Evolutionary conservation across 1,140 invertebrate genomes (phyloP), one percentile per base, ranked within the genome.

Genomic region (Acromyrmex charruanus): DNA sequence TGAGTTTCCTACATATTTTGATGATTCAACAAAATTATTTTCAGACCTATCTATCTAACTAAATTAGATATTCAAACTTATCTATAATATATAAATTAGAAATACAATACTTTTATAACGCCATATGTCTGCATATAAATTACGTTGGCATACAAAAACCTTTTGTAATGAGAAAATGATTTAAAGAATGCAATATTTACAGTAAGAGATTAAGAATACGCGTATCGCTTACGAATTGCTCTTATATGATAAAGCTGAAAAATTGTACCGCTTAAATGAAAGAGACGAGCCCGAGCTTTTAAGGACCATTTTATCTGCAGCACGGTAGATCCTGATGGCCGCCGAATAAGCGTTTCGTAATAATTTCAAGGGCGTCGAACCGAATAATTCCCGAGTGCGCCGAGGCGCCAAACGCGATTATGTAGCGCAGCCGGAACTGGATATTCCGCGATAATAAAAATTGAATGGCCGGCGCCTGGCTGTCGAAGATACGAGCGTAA

Each of bases 371-470:
- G 90, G 77, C 87, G 87, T 31, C 71, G 84, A 89, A 89, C 80
- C 88, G 77, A 81, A 66, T 91, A 91, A 91, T 91, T 91, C 88
- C 81, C 85, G 85, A 89, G 85, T 86, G 89, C 87, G 59, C 10
- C 88, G 87, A 87, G 81, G 89, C 90, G 85, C 89, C 71, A 91
- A 91, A 91, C 81, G 88, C 90, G 90, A 91, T 91, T 91, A 91
- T 86, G 71, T 89, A 72, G 80, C 85, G 55, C 75, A 69, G 55
- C 66, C 55, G 75, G 68, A 80, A 77, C 85, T 69, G 90, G 81
- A 81, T 91, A 91, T 89, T 86, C 53, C 39, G 51, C 77, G 89
- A 87, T 75, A 88, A 91, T 91, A 91, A 91, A 91, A 91, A 91
- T 89, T 87, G 84, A 87, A 89, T 88, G 77, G 77, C 68, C 61